A percentile compares a stretch with the other conserved stretches of the same genome.
Conservation (phyloP, 2,113 vertebrate species). For the Archilochus colubris region DNA sequence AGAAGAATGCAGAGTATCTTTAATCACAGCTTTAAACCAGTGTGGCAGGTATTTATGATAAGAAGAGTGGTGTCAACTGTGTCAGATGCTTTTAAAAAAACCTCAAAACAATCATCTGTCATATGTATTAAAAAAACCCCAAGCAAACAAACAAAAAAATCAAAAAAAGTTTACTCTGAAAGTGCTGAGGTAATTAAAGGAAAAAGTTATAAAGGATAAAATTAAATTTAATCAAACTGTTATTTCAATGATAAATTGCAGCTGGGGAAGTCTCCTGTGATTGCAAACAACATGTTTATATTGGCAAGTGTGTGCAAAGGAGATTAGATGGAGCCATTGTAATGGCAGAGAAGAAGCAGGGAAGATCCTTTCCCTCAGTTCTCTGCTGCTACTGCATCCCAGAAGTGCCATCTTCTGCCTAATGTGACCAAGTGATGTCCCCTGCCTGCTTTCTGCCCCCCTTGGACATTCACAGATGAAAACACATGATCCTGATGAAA, state of each 20-base stretch:
- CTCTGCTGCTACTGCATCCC: background rate
- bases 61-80: constrained; percentile 47
- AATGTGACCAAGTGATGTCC: fast-evolving
- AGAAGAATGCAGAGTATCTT: constrained; percentile 58
- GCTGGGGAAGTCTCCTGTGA: background rate
- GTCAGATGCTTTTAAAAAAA: constrained; percentile 44
- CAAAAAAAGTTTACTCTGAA: background rate
- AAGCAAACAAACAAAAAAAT: background rate
- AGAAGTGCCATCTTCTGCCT: background rate
- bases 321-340: background rate
- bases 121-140: constrained; percentile 31
- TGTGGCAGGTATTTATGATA: constrained; percentile 57
- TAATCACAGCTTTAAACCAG: constrained; percentile 65
- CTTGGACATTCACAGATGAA: background rate
- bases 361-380: background rate
- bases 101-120: constrained; percentile 50
- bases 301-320: constrained; percentile 18
- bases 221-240: constrained; percentile 45
- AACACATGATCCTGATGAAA: background rate
- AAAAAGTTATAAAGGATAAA: constrained; percentile 21
- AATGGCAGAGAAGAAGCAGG: background rate
- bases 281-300: constrained; percentile 2
- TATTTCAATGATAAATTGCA: constrained; percentile 43
- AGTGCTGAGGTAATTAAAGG: constrained; percentile 12
- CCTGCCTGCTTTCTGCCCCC: background rate